Base-by-base conservation (phyloP, 2,888 invertebrate genomes). In the Penaeus monodon region DNA sequence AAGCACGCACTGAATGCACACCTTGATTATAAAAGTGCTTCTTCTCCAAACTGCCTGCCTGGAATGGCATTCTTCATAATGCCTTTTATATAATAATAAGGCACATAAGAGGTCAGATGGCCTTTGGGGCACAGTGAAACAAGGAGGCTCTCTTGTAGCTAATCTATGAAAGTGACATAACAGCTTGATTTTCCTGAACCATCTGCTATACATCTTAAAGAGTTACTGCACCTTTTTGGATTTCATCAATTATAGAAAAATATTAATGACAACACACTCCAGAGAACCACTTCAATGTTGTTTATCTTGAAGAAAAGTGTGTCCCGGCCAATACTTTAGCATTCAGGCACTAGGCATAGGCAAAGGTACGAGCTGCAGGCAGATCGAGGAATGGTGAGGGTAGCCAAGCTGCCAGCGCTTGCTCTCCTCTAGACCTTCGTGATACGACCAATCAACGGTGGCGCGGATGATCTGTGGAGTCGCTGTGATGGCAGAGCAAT, bases 381-480 rank as follows among this genome's bases (percentile, higher is more conserved):
- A 24, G 81, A 64, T 66, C 33, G 44, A 57, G 76, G 64, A 70
- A 29, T 63, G 76, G 29, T 44, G 68, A 65, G 64, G 24, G 78
- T 12, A 44, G 73, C 33, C 73, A 20, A 38, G 73, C 73, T 44
- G 29, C 57, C 63, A 63, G 82, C 64, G 73, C 63, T 65, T 63
- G 63, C 81, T 81, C 73, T 63, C 66, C 77, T 27, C 81, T 57
- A 86, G 63, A 86, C 86, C 76, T 86, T 81, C 29, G 86, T 86
- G 77, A 70, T 86, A 29, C 86, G 86, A 49, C 86, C 86, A 65
- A 86, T 77, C 82, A 70, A 27, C 57, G 86, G 82, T 38, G 82
- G 86, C 29, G 82, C 86, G 29, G 86, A 86, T 22, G 44, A 81
- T 57, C 82, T 81, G 20, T 86, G 81, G 20, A 84, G 33, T 49